Evolutionary conservation across 2,888 invertebrate species (phyloP), one percentile per base, ranked within the genome.

Genomic region (Cremastobaeus sp.): DNA sequence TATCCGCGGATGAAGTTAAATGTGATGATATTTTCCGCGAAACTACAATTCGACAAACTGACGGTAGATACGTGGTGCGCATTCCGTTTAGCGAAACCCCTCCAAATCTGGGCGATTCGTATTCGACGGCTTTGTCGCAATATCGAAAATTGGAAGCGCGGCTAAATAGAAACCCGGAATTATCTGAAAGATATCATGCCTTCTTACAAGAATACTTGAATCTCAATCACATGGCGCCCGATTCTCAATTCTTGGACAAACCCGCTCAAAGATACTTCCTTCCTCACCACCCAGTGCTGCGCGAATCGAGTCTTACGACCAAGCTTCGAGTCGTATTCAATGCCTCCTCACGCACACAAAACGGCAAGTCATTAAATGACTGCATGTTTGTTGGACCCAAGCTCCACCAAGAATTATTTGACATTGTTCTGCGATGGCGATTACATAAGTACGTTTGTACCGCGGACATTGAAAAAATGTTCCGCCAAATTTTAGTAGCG

Each of bases 331-430:
- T 62, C 1, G 62, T 62, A 2, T 69, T 69, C 14, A 59, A 60
- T 18, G 69, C 60, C 1, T 69, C 69, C 3, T 25, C 32, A 5
- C 5, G n/a, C 21, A 62, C 32, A 12, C 8, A 25, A 18, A 62
- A 48, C 28, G 48, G 55, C 3, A 35, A 55, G 0, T 62, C 62
- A 1, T 20, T 70, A 18, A 71, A 71, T 15, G 64, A 71, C 18
- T 54, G 45, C 55, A 48, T 62, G 62, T 39, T 55, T 9, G 45
- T 41, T 0, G 70, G 70, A 0, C 64, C 62, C 2, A 71, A 71
- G 14, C 28, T 60, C 8, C 60, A 60, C 9, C 11, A 3, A 14
- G 60, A 47, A 14, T 15, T 60, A 9, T 28, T 37, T 12, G 60
- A 60, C 15, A n/a, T 60, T 20, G 9, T 60, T n/a, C 25, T 45